Percentiles rank a stretch among this genome's conserved stretches.
Conservation (phyloP, 2,113 vertebrate species). For the Nicator chloris region DNA sequence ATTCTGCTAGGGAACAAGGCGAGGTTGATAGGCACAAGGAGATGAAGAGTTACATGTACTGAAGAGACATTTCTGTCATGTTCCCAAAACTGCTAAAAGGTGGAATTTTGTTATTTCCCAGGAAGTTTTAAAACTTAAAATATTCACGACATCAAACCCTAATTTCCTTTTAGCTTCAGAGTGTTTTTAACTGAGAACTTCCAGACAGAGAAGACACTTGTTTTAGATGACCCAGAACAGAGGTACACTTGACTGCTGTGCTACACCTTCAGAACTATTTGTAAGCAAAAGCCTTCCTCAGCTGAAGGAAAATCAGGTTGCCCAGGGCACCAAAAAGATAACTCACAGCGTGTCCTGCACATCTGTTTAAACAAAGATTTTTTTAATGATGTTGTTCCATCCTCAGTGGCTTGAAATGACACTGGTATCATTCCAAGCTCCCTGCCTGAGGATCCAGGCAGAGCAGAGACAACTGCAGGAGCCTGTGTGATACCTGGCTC, state of each 20-base stretch:
- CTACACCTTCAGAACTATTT: neutral
- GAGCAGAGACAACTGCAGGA: neutral
- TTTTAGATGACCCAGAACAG: neutral
- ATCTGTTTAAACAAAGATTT: neutral
- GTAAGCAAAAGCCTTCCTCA: neutral
- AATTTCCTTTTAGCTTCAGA: neutral
- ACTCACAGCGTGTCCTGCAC: rapidly evolving
- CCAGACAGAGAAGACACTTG: neutral
- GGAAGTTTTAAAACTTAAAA: neutral
- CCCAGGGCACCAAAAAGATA: neutral
- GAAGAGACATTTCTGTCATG: neutral
- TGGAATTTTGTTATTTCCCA: neutral
- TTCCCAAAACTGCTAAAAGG: neutral
- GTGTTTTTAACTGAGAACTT: neutral
- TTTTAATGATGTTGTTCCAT: neutral
- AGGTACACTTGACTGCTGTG: neutral
- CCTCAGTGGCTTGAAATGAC: neutral
- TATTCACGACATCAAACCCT: neutral
- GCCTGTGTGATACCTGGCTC: neutral
- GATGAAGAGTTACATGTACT: neutral
- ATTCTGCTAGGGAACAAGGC: neutral
- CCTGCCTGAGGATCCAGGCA: neutral
- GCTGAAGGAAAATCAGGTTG: neutral
- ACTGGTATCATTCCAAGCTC: neutral
- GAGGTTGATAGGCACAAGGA: neutral